Conservation (phyloP, 2,888 invertebrate genomes). For the Geophilus truncorum region DNA sequence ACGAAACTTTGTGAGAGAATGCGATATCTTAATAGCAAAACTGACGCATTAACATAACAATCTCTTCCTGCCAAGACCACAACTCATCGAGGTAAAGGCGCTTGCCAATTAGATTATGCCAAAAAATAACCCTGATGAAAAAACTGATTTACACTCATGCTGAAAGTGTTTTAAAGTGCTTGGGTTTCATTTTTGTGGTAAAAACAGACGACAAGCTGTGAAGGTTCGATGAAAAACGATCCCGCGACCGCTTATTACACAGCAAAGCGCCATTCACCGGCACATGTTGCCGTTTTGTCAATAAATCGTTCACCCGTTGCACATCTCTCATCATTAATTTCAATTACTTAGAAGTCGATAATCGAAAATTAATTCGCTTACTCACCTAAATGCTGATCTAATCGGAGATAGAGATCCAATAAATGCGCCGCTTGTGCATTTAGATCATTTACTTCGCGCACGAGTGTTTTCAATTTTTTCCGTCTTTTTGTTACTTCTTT, state of each 20-base stretch:
- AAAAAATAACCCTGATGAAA: no score
- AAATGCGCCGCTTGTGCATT: conserved; percentile 45
- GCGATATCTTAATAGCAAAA: not conserved
- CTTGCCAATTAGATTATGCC: no score
- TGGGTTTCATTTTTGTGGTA: no score
- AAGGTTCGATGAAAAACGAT: no score
- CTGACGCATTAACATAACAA: not conserved
- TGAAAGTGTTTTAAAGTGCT: no score
- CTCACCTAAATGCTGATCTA: conserved; percentile 52
- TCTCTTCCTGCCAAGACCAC: no score
- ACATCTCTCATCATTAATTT: not conserved
- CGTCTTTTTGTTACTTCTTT: conserved; percentile 40
- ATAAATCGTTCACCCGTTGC: not conserved
- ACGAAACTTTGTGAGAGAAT: not conserved
- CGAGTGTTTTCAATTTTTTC: conserved; percentile 39
- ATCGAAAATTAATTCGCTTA: not conserved
- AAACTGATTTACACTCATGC: no score
- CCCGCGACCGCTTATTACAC: not conserved
- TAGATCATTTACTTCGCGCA: conserved; percentile 40
- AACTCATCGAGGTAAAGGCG: no score
- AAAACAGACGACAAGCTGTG: no score
- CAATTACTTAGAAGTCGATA: not conserved
- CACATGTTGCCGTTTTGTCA: not conserved
- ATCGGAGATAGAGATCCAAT: conserved; percentile 49
- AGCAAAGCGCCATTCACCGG: not conserved